Percentiles rank a stretch among this genome's conserved stretches.
Conservation (phyloP, 1,140 invertebrate species). For the Melipona quadrifasciata region DNA sequence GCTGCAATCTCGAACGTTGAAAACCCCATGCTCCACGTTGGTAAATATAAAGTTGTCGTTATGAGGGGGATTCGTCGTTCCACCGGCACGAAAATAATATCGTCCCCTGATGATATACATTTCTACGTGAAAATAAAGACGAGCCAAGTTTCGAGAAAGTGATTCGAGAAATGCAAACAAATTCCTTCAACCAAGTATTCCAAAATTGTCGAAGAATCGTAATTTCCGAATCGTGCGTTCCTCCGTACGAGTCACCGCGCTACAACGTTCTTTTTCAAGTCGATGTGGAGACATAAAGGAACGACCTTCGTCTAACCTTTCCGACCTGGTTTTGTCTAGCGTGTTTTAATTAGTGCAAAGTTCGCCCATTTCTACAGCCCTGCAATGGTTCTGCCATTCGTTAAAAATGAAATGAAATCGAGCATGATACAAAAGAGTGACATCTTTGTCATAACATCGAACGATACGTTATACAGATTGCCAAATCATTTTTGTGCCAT, state of each 20-base stretch:
- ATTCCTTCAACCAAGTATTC: no score
- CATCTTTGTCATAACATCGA: no score
- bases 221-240: neutral
- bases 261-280: neutral
- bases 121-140: no score
- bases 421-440: no score
- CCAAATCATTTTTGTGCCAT: no score
- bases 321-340: slow-evolving; percentile 22
- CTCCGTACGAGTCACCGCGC: neutral
- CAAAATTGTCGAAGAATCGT: neutral
- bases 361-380: neutral
- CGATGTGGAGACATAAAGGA: neutral
- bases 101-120: no score
- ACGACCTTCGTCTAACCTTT: slow-evolving; percentile 11
- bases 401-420: no score
- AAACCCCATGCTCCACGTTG: neutral
- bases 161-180: no score
- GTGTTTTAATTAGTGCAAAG: slow-evolving; percentile 41
- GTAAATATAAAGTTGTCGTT: neutral
- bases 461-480: no score
- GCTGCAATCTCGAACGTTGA: no score
- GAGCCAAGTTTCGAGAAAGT: neutral
- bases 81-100: no score
- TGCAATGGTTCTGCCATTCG: neutral
- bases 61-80: no score